Conservation (phyloP, 2,113 vertebrate genomes). For the Chaenocephalus aceratus region DNA sequence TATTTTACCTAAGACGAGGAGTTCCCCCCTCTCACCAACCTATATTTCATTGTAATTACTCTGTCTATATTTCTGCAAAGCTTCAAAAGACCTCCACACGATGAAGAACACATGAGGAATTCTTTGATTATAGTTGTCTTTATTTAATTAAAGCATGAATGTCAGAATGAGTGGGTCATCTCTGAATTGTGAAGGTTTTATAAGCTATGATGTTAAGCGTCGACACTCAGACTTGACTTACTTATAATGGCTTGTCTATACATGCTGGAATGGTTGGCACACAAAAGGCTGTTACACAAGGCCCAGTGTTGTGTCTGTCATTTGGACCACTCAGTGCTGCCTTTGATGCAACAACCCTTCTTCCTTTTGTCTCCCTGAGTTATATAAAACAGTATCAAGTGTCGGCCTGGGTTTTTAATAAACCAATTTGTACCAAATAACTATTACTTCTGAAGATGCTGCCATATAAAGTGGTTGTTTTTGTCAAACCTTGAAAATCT, state of each 20-base stretch:
- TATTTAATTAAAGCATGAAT: conserved; percentile 65
- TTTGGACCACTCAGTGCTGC: conserved; percentile 19
- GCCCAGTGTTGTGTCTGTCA: conserved; percentile 45
- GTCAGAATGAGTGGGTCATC: conserved; percentile 57
- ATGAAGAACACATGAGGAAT: conserved; percentile 44
- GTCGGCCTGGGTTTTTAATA: background rate
- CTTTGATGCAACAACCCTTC: conserved; percentile 28
- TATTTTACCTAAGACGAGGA: conserved; percentile 70
- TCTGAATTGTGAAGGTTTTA: conserved; percentile 54
- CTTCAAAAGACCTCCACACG: conserved; percentile 68
- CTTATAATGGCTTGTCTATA: conserved; percentile 49
- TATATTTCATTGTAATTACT: conserved; percentile 76
- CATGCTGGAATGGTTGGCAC: conserved; percentile 41
- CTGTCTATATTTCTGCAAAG: conserved; percentile 57
- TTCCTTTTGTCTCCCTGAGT: conserved; percentile 29
- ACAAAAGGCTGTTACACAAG: conserved; percentile 48
- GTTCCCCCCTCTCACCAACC: conserved; percentile 68
- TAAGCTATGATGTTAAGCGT: conserved; percentile 45
- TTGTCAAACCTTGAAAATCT: no score
- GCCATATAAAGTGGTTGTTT: no score
- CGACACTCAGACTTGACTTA: conserved; percentile 34
- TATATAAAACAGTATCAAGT: background rate
- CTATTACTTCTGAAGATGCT: background rate
- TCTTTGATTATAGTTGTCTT: conserved; percentile 70
- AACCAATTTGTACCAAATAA: background rate